These are phyloP conservation scores for Euura lappo DNA, from an alignment of 1,140 invertebrate genomes.

Conservation along the genomic window DNA sequence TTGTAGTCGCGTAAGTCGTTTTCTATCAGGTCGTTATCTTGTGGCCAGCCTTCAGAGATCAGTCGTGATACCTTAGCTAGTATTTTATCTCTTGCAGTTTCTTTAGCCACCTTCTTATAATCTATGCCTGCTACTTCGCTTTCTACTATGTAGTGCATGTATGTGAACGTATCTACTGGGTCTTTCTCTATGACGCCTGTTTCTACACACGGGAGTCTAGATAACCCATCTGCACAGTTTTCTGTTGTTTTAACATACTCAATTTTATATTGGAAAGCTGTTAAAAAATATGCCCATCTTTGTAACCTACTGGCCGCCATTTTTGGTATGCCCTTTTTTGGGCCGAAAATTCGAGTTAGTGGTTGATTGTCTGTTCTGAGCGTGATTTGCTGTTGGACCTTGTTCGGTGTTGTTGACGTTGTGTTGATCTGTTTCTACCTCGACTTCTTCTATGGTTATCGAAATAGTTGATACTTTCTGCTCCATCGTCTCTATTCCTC, in stretches of 20 bases:
- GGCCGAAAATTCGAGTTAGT: slow-evolving; percentile 35
- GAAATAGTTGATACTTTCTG: not conserved
- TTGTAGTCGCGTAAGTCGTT: too few species aligned
- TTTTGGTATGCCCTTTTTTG: slow-evolving; percentile 25
- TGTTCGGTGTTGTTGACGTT: not conserved
- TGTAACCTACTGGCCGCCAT: slow-evolving; percentile 27
- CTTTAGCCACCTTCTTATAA: too few species aligned
- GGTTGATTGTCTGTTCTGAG: slow-evolving; percentile 43
- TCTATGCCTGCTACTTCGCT: too few species aligned
- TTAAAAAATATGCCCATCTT: slow-evolving; percentile 30
- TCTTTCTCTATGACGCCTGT: too few species aligned
- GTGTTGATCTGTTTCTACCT: not conserved
- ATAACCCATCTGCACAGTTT: slow-evolving; percentile 37
- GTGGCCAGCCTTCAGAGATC: too few species aligned
- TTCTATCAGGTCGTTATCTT: too few species aligned
- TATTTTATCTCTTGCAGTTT: too few species aligned
- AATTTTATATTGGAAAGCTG: slow-evolving; percentile 30
- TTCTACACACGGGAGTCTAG: slow-evolving; percentile 18
- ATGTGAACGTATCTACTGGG: too few species aligned
- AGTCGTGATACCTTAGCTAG: too few species aligned
- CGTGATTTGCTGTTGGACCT: slow-evolving; percentile 11
- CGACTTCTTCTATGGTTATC: not conserved
- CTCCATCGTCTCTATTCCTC: not conserved
- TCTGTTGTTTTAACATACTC: slow-evolving; percentile 21
- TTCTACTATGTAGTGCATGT: too few species aligned